Conservation (phyloP, 30 jellyfish, hydroid and myxozoan genomes). For the Morbakka virulenta region DNA sequence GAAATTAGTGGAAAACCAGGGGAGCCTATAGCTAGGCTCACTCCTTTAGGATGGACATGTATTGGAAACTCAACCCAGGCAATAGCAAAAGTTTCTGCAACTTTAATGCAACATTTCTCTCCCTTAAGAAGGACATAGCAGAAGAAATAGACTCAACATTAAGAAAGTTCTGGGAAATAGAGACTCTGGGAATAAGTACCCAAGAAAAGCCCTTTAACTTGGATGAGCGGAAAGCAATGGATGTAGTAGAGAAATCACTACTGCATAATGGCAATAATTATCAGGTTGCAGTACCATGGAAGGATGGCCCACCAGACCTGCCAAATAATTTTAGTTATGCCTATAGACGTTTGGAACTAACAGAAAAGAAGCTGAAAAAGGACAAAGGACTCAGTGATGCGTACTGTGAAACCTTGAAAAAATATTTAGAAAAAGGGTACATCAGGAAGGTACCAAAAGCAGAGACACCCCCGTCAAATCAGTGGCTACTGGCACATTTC, state of each 20-base stretch:
- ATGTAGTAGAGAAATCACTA: conserved; percentile 10
- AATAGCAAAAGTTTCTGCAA: background rate
- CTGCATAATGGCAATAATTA: conserved; percentile 20
- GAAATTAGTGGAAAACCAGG: conserved; percentile 5
- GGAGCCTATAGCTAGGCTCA: conserved; percentile 50
- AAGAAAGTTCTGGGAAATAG: too few species aligned
- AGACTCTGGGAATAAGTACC: too few species aligned
- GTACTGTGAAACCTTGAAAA: background rate
- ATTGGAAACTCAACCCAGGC: conserved; percentile 38
- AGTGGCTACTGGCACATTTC: conserved; percentile 56
- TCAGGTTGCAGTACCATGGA: conserved; percentile 58
- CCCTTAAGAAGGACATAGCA: background rate
- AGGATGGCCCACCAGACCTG: conserved; percentile 5
- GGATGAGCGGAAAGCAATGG: conserved; percentile 18
- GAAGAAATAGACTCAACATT: too few species aligned
- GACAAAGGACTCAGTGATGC: background rate
- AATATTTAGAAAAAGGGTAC: background rate
- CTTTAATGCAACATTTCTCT: background rate
- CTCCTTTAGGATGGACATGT: conserved; percentile 51
- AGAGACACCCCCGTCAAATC: background rate
- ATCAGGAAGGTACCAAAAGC: background rate
- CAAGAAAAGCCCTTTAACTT: background rate
- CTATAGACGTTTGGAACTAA: background rate
- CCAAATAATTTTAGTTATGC: conserved; percentile 32
- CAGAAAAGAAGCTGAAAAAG: background rate